These are phyloP conservation scores for Stegodyphus mimosarum DNA, from an alignment of 1,140 invertebrate species.

Conservation along the genomic window DNA sequence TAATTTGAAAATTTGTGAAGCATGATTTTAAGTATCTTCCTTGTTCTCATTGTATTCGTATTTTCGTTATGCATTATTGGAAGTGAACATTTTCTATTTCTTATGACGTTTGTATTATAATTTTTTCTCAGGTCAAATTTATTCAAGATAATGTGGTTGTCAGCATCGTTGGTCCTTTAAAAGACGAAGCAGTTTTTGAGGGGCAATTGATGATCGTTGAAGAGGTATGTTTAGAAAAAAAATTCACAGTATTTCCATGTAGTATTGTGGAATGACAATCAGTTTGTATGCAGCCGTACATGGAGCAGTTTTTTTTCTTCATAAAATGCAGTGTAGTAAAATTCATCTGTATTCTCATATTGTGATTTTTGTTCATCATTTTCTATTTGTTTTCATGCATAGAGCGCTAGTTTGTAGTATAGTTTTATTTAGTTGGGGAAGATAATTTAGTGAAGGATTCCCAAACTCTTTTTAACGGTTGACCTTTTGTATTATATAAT, in stretches of 20 bases:
- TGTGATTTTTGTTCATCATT: no score
- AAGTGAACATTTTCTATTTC: neutral
- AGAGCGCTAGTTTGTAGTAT: no score
- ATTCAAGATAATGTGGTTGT: conserved; percentile 32
- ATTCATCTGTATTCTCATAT: no score
- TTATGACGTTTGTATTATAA: neutral
- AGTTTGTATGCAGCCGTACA: neutral
- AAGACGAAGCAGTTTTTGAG: conserved; percentile 30
- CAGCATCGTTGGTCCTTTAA: conserved; percentile 22
- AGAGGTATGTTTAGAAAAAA: conserved; percentile 4
- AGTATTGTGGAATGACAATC: neutral
- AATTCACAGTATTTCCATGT: neutral
- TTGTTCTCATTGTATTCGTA: neutral
- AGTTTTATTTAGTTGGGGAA: no score
- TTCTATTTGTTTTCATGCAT: no score
- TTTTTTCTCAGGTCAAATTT: conserved; percentile 15
- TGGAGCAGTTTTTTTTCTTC: no score
- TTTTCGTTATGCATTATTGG: no score
- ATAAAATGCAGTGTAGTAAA: no score
- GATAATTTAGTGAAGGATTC: no score
- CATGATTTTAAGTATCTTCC: neutral
- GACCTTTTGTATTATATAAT: no score
- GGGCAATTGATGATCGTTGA: conserved; percentile 44
- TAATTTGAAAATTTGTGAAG: no score
- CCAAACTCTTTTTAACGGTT: no score